Base-by-base conservation (phyloP, 2,888 invertebrate species). In the Thera obeliscata region DNA sequence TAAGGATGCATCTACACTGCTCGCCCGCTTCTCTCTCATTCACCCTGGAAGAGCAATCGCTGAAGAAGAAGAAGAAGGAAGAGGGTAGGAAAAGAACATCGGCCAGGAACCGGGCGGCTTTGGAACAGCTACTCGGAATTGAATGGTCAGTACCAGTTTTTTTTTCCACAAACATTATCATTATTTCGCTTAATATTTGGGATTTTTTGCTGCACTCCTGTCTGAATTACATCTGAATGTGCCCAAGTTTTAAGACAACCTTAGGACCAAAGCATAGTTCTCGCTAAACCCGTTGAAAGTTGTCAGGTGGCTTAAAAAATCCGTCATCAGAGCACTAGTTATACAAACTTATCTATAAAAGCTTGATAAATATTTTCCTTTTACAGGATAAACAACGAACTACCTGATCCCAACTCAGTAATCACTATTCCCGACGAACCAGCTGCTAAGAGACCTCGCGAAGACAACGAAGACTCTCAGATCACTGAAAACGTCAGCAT, bases 1-100 rank as follows among this genome's bases (percentile, higher is more conserved):
- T 93, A 62, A 80, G 90, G 22, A 77, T 93, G 36, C 91, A 92
- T 50, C 74, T 93, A 2, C 89, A 92, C 72, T 89, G 91, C 67
- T 85, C 92, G 5, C 93, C 93, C 8, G 85, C 90, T 0, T 84
- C 93, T 0, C 74, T 93, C 3, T 88, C 75, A 75, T 92, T 86
- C 69, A 84, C 86, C 0, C 22, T 88, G 2, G 87, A 88, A 48
- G 58, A 68, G 2, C 75, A 66, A 3, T 70, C 71, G 0, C 78
- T 82, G 3, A 71, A 74, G 12, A 61, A 55, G 8, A 76, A 78
- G 36, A 74, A 72, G 7, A 33, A 70, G 2, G 74, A 74, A 33
- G 81, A 82, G 2, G 87, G 84, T 56, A 81, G 76, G 41, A 87
- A 85, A 57, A 82, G 75, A 50, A 72, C 91, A 22, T 88, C 91